Conservation (phyloP, 1,140 invertebrate genomes). For the Atta cephalotes region DNA sequence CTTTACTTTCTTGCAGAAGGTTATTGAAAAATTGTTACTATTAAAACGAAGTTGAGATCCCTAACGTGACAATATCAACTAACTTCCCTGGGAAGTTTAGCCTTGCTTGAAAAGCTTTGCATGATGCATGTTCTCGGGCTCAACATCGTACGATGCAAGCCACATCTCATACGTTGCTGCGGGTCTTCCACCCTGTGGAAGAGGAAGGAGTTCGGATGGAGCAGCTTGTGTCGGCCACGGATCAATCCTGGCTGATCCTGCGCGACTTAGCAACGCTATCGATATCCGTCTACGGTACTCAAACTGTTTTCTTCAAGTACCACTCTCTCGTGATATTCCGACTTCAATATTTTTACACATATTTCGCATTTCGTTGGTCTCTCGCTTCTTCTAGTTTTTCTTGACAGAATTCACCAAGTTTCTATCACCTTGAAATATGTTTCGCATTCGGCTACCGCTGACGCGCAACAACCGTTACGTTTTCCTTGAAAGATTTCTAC, state of each 20-base stretch:
- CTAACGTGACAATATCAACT: slow-evolving; percentile 35
- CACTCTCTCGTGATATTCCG: not conserved
- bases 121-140: slow-evolving; percentile 52
- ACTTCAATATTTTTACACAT: slow-evolving; percentile 49
- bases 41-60: slow-evolving; percentile 4
- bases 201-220: not conserved
- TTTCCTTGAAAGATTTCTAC: slow-evolving; percentile 26
- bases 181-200: not conserved
- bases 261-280: slow-evolving; percentile 47
- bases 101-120: slow-evolving; percentile 35
- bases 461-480: not conserved
- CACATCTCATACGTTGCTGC: slow-evolving; percentile 23
- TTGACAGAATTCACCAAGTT: slow-evolving; percentile 44
- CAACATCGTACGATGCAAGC: slow-evolving; percentile 24
- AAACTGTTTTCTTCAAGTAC: slow-evolving; percentile 34
- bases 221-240: slow-evolving; percentile 21
- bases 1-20: not conserved
- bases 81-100: slow-evolving; percentile 28
- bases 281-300: slow-evolving; percentile 46
- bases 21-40: slow-evolving; percentile 40
- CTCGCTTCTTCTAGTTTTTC: not conserved
- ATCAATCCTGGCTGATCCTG: slow-evolving; percentile 55
- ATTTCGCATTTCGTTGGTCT: slow-evolving; percentile 22
- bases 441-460: slow-evolving; percentile 15
- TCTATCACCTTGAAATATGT: slow-evolving; percentile 16